phyloP scores from a whole-genome alignment of 2,888 invertebrate genomes.

The Gastracanthus pulcherrimus region DNA sequence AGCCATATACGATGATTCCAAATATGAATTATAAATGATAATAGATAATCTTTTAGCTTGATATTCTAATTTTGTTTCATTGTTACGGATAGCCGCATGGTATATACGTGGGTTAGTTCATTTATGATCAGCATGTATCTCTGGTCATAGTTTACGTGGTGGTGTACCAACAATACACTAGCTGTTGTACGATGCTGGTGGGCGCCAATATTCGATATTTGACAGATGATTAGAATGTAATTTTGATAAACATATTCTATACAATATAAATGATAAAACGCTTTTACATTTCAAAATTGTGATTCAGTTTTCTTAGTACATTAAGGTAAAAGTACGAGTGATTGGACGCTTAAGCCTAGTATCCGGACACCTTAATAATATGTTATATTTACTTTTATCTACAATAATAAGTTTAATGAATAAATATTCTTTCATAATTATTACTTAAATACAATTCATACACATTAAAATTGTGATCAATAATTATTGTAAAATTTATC shows the following conservation, averaged over 20 bases:
- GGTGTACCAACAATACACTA: neutral
- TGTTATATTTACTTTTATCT: too few species aligned
- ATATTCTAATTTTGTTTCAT: conserved; percentile 1
- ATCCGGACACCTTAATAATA: too few species aligned
- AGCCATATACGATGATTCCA: neutral
- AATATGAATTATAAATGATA: neutral
- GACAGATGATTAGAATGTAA: neutral
- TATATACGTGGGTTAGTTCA: neutral
- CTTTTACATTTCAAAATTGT: neutral
- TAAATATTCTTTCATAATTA: too few species aligned
- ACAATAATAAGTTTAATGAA: too few species aligned
- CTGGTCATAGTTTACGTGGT: neutral
- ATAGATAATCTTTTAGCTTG: neutral
- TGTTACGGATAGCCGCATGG: neutral
- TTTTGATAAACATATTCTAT: neutral
- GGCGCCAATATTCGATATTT: neutral
- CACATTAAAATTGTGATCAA: too few species aligned
- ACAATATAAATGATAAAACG: too few species aligned
- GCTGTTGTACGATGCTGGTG: neutral
- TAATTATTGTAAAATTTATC: too few species aligned
- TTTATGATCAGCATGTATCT: neutral
- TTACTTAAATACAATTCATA: too few species aligned
- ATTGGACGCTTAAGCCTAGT: too few species aligned
- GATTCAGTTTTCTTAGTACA: too few species aligned
- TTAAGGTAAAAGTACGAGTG: too few species aligned